Percentiles rank a stretch among this genome's conserved stretches.
These are phyloP conservation scores for Rhyzopertha dominica DNA, from an alignment of 1,140 invertebrate species.

Conservation along the genomic window DNA sequence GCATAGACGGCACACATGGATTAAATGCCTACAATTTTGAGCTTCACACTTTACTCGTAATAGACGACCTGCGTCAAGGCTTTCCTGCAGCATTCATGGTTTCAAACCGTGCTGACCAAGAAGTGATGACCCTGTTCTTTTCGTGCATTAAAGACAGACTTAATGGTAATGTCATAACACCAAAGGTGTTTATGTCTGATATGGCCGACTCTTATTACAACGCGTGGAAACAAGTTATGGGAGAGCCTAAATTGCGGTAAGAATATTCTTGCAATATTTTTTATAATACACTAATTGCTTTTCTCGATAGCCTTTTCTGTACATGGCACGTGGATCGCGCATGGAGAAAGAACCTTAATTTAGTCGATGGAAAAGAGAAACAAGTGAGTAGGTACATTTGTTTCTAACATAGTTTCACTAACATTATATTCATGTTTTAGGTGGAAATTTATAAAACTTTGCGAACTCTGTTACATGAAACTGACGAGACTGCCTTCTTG, in stretches of 20 bases:
- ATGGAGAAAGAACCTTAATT: too few species aligned
- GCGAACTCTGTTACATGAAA: too few species aligned
- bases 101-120: slow-evolving; percentile 8
- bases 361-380: too few species aligned
- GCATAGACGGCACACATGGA: slow-evolving; percentile 13
- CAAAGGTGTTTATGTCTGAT: slow-evolving; percentile 2
- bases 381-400: too few species aligned
- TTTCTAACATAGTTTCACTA: too few species aligned
- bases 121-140: slow-evolving; percentile 16
- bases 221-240: not conserved
- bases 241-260: not conserved
- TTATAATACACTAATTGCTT: too few species aligned
- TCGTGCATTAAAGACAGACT: not conserved
- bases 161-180: not conserved
- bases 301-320: too few species aligned
- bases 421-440: too few species aligned
- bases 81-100: slow-evolving; percentile 12
- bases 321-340: too few species aligned
- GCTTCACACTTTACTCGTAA: not conserved
- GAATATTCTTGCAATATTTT: too few species aligned
- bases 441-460: too few species aligned
- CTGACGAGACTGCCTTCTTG: too few species aligned
- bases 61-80: slow-evolving; percentile 11
- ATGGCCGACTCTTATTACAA: not conserved
- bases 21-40: slow-evolving; percentile 15